Conservation (phyloP, 1,140 invertebrate species). For the Bacillus rossius region DNA sequence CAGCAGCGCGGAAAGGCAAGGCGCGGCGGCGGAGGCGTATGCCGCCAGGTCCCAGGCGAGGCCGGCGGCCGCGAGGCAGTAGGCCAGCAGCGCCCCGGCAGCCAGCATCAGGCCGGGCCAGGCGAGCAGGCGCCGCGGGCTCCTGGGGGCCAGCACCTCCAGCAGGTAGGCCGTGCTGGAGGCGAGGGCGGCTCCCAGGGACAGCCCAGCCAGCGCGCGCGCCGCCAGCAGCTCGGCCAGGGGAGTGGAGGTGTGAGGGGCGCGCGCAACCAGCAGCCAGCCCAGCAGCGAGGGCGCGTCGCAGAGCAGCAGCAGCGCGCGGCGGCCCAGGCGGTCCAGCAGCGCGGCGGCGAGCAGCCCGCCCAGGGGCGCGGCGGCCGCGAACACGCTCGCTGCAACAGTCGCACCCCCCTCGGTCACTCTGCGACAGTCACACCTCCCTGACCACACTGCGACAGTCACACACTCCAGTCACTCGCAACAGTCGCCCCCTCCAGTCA, state of each 20-base stretch:
- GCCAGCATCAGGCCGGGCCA: neutral
- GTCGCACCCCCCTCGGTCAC: too few species aligned
- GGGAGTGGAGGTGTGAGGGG: neutral
- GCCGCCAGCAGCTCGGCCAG: neutral
- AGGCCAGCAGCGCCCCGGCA: too few species aligned
- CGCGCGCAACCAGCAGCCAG: neutral
- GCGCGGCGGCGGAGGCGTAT: neutral
- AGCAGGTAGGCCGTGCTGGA: neutral
- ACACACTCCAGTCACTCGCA: too few species aligned
- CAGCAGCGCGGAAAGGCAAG: neutral
- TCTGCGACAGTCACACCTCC: too few species aligned
- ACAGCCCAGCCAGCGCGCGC: neutral
- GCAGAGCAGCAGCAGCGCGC: neutral
- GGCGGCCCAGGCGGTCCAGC: neutral
- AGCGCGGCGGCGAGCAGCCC: neutral
- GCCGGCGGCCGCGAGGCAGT: too few species aligned
- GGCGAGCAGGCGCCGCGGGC: neutral
- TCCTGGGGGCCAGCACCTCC: neutral
- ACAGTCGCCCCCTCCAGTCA: too few species aligned
- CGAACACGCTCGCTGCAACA: neutral
- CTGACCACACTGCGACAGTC: too few species aligned
- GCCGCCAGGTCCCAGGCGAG: neutral
- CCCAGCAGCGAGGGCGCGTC: neutral
- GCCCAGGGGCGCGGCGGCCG: neutral
- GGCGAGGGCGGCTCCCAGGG: neutral